Conservation (phyloP, 2,113 vertebrate species). For the Gasterosteus nipponicus region DNA sequence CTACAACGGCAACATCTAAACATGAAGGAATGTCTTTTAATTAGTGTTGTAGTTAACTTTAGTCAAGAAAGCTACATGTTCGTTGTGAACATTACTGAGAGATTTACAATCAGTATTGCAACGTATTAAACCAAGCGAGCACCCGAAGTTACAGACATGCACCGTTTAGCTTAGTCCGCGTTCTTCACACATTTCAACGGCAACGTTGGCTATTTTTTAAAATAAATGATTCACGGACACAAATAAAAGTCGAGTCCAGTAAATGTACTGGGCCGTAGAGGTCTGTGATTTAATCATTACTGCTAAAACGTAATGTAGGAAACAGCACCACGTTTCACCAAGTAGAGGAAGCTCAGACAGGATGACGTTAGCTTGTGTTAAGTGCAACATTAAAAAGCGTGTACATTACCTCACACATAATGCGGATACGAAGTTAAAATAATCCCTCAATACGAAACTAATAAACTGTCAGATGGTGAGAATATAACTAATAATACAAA, state of each 20-base stretch:
- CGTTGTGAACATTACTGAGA: background rate
- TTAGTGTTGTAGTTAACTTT: too few relatives aligned
- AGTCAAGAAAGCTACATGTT: background rate
- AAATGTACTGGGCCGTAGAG: background rate
- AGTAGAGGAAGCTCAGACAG: background rate
- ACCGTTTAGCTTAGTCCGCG: background rate
- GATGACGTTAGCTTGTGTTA: background rate
- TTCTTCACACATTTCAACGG: background rate
- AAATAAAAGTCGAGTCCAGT: background rate
- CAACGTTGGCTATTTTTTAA: background rate
- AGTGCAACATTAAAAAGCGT: fast-evolving
- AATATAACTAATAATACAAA: constrained; percentile 1
- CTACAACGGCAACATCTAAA: too few relatives aligned
- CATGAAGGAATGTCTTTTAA: too few relatives aligned
- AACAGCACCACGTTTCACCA: background rate
- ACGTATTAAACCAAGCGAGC: background rate
- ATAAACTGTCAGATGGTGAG: background rate
- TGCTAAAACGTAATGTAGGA: background rate
- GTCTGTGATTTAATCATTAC: background rate
- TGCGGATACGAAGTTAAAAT: background rate
- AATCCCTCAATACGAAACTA: background rate
- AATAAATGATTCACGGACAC: too few relatives aligned
- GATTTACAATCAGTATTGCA: background rate
- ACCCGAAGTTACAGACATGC: background rate
- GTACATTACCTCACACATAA: constrained; percentile 11